A percentile compares a stretch with the other conserved stretches of the same genome.
Evolutionary conservation across 2,888 invertebrate species (phyloP).

Genomic region (Dicranocentrus wangi): DNA sequence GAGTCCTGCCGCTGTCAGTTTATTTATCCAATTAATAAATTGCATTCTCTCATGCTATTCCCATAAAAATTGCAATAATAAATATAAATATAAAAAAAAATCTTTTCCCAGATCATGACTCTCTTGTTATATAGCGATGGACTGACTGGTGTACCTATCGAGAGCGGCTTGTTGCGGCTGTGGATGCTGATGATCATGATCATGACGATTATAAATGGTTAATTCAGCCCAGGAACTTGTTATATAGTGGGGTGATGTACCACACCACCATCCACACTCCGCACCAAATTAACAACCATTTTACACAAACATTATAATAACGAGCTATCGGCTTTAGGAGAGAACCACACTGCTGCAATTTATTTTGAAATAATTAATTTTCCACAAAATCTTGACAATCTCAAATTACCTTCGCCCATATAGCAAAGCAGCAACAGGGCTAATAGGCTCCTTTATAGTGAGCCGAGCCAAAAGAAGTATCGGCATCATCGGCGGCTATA

Average conservation of each 20-base stretch:
- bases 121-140: too few relatives aligned
- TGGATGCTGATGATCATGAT: slow-evolving; percentile 3
- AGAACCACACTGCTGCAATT: slow-evolving; percentile 50
- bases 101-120: slow-evolving; percentile 3
- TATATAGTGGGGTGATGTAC: background rate
- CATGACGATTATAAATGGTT: slow-evolving; percentile 28
- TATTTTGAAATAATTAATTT: slow-evolving; percentile 55
- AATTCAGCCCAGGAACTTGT: background rate
- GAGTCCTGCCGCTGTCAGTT: slow-evolving; percentile 26
- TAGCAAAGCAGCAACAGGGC: too few relatives aligned
- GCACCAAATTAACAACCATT: slow-evolving; percentile 34
- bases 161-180: too few relatives aligned
- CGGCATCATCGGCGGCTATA: too few relatives aligned
- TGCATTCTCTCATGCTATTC: slow-evolving; percentile 36
- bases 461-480: too few relatives aligned
- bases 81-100: slow-evolving; percentile 17
- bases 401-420: slow-evolving; percentile 18
- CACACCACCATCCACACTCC: slow-evolving; percentile 10
- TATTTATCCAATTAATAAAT: slow-evolving; percentile 60
- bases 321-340: slow-evolving; percentile 30
- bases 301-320: slow-evolving; percentile 13
- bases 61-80: slow-evolving; percentile 38
- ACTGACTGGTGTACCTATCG: too few relatives aligned
- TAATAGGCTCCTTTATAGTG: too few relatives aligned
- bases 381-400: slow-evolving; percentile 49